phyloP scores from a whole-genome alignment of 2,113 vertebrate genomes.

The Cyphomyrus plagiostoma region DNA sequence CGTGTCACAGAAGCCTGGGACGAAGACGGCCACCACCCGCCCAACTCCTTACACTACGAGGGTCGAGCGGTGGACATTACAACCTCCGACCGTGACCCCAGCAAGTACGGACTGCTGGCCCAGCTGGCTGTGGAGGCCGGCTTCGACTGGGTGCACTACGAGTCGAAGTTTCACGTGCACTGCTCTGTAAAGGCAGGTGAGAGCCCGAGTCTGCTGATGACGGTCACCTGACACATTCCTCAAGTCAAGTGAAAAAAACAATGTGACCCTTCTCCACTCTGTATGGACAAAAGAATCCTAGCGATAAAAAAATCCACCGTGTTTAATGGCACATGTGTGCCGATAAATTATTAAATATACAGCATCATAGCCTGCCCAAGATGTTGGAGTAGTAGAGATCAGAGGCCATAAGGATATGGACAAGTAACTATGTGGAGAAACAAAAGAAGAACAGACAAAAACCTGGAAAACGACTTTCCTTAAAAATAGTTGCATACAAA shows the following conservation, averaged over 20 bases:
- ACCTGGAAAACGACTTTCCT: background rate
- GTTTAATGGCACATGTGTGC: background rate
- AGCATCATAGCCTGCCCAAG: background rate
- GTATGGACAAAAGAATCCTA: background rate
- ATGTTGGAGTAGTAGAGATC: background rate
- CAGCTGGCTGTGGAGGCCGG: conserved; percentile 93
- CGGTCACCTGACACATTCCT: background rate
- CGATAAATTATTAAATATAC: background rate
- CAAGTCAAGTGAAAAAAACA: background rate
- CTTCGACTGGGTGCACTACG: conserved; percentile 97
- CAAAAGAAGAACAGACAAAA: background rate
- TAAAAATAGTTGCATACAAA: background rate
- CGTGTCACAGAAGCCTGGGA: conserved; percentile 97
- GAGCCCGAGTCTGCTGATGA: background rate
- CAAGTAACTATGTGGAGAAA: background rate
- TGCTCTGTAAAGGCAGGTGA: conserved; percentile 95
- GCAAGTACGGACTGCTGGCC: conserved; percentile 89
- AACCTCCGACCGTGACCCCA: conserved; percentile 82
- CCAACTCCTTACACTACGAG: conserved; percentile 90
- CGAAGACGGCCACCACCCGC: conserved; percentile 87
- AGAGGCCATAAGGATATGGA: background rate
- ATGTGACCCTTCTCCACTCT: background rate
- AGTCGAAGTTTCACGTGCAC: conserved; percentile 90
- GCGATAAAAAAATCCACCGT: background rate
- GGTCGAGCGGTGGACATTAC: conserved; percentile 95